Evolutionary conservation across 2,888 invertebrate species (phyloP).

Genomic region (Augiades crinisus): DNA sequence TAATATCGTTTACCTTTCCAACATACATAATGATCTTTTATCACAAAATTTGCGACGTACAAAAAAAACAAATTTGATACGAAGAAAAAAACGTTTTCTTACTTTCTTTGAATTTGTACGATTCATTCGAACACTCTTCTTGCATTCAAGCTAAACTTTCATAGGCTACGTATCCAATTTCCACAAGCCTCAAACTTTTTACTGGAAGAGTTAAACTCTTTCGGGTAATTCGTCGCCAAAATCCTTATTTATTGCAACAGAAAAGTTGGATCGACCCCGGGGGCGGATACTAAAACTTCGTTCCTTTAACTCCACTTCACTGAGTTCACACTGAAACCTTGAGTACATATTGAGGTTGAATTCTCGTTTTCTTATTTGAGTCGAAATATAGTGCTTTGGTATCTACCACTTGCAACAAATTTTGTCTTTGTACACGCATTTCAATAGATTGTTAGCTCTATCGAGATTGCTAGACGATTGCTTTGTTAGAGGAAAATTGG

Average conservation of each 20-base stretch:
- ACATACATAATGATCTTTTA: too few species aligned
- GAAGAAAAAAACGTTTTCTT: too few species aligned
- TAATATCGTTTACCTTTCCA: too few species aligned
- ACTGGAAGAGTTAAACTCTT: too few species aligned
- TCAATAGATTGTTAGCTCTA: too few species aligned
- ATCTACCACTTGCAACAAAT: constrained; percentile 48
- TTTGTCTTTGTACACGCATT: constrained; percentile 38
- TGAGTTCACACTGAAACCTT: constrained; percentile 74
- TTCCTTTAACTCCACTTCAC: constrained; percentile 75
- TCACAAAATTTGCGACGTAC: too few species aligned
- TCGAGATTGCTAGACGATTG: too few species aligned
- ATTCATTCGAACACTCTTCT: constrained; percentile 4
- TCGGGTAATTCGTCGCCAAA: constrained; percentile 80
- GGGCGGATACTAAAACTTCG: constrained; percentile 74
- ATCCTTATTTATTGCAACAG: constrained; percentile 79
- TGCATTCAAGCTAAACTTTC: constrained; percentile 25
- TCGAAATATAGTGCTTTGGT: constrained; percentile 61
- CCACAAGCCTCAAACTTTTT: constrained; percentile 64
- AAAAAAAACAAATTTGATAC: too few species aligned
- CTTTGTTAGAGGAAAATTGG: too few species aligned
- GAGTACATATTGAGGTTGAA: constrained; percentile 77
- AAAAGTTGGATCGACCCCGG: constrained; percentile 74
- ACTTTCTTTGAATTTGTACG: too few species aligned
- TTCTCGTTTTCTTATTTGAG: constrained; percentile 69
- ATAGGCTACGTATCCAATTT: constrained; percentile 46